Conservation (phyloP, 2,113 vertebrate species). For the Symphodus melops region DNA sequence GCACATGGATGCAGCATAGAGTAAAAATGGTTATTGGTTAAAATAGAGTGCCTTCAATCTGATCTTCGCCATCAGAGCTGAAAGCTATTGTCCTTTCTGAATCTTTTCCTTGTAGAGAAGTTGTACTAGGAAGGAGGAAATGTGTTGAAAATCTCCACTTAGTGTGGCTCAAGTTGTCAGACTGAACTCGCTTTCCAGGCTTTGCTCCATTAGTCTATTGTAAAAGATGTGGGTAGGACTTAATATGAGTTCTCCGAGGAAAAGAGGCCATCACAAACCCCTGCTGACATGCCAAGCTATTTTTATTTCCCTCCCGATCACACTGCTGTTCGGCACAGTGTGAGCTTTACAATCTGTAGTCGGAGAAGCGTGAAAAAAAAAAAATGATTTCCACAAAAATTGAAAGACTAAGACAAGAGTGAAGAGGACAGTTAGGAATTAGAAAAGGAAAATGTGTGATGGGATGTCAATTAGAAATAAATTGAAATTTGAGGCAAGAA, state of each 20-base stretch:
- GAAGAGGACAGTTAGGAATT: neutral
- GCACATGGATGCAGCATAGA: too few species aligned
- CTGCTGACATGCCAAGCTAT: slow-evolving; percentile 76
- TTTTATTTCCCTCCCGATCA: slow-evolving; percentile 73
- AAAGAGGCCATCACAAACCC: slow-evolving; percentile 74
- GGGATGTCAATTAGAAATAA: neutral
- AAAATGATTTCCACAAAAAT: slow-evolving; percentile 35
- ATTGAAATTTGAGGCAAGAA: neutral
- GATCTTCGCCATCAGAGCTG: neutral
- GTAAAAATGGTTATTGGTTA: neutral
- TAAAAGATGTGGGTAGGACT: slow-evolving; percentile 51
- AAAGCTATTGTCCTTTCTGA: neutral
- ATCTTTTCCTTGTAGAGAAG: neutral
- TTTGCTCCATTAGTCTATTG: slow-evolving; percentile 49
- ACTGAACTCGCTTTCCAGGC: slow-evolving; percentile 38
- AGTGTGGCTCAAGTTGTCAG: slow-evolving; percentile 18
- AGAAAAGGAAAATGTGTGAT: neutral
- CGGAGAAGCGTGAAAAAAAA: slow-evolving; percentile 25
- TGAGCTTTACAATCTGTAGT: slow-evolving; percentile 47
- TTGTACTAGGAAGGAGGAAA: slow-evolving; percentile 5
- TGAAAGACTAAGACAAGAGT: slow-evolving; percentile 2
- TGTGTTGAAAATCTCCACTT: slow-evolving; percentile 11
- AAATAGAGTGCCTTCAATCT: neutral
- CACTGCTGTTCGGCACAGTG: slow-evolving; percentile 60
- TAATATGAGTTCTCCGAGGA: slow-evolving; percentile 70